Percentiles rank a stretch among this genome's conserved stretches.
Conservation (phyloP, 1,140 invertebrate species). For the Sitobion miscanthi region DNA sequence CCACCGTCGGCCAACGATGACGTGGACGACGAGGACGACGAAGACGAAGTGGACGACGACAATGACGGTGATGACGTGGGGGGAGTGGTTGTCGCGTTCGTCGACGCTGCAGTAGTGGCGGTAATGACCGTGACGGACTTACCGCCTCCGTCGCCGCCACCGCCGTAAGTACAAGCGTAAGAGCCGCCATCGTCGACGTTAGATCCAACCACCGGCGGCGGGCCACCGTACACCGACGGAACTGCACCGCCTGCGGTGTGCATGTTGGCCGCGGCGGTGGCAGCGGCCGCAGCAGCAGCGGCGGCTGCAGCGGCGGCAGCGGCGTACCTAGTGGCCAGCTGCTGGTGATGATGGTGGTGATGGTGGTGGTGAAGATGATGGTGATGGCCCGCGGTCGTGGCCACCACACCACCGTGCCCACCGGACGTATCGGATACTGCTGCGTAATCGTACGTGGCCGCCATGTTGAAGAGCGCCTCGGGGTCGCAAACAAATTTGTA, state of each 20-base stretch:
- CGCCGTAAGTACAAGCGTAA: neutral
- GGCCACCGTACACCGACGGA: neutral
- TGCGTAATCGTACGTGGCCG: constrained; percentile 60
- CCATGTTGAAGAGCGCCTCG: constrained; percentile 90
- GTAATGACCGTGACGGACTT: neutral
- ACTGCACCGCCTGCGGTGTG: neutral
- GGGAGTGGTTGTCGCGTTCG: neutral
- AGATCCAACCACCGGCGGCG: too few species aligned
- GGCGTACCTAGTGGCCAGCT: constrained; percentile 39
- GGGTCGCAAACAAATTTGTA: constrained; percentile 97
- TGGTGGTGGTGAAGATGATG: neutral
- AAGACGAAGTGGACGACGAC: neutral
- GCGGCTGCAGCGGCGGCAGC: neutral
- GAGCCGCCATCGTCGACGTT: neutral
- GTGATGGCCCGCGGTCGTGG: constrained; percentile 2
- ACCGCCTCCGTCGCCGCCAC: too few species aligned
- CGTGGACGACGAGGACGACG: neutral
- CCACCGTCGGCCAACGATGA: neutral
- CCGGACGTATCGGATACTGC: constrained; percentile 34
- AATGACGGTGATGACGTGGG: neutral
- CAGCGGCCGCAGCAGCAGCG: constrained; percentile 16
- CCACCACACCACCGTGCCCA: neutral
- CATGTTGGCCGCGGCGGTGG: neutral
- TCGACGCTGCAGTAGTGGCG: neutral
- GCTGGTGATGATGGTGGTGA: constrained; percentile 37